Evolutionary conservation across 2,113 vertebrate genomes (phyloP).

Genomic region (Indicator maculatus): DNA sequence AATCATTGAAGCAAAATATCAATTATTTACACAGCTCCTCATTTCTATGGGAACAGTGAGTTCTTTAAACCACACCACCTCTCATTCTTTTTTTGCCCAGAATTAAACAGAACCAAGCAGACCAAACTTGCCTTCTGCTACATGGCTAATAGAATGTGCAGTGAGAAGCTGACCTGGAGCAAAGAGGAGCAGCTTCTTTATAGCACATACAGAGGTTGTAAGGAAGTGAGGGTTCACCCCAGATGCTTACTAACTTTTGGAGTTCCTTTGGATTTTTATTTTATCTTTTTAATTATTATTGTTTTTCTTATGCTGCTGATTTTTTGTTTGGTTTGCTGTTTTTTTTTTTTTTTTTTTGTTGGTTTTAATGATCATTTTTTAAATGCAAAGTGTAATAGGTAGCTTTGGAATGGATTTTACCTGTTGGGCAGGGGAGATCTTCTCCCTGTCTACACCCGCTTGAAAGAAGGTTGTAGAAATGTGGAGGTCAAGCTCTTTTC

Average conservation of each 20-base stretch:
- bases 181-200: background rate
- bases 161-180: background rate
- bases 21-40: background rate
- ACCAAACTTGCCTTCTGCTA: background rate
- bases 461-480: too few species aligned
- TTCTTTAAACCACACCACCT: background rate
- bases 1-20: background rate
- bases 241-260: background rate
- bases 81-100: background rate
- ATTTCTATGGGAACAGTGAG: background rate
- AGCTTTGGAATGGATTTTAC: background rate
- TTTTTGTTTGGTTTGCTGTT: background rate
- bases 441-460: too few species aligned
- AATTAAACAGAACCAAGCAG: background rate
- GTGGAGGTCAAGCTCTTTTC: too few species aligned
- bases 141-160: fast-evolving
- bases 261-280: background rate
- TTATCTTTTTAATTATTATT: too few species aligned
- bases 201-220: background rate
- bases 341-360: too few species aligned
- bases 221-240: background rate
- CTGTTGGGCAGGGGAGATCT: background rate
- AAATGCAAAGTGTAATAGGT: fast-evolving
- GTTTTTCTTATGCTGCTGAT: background rate
- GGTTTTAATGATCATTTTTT: background rate